Evolutionary conservation across 2,888 invertebrate species (phyloP), one percentile per base, ranked within the genome.

Genomic region (Chalcis sispes): DNA sequence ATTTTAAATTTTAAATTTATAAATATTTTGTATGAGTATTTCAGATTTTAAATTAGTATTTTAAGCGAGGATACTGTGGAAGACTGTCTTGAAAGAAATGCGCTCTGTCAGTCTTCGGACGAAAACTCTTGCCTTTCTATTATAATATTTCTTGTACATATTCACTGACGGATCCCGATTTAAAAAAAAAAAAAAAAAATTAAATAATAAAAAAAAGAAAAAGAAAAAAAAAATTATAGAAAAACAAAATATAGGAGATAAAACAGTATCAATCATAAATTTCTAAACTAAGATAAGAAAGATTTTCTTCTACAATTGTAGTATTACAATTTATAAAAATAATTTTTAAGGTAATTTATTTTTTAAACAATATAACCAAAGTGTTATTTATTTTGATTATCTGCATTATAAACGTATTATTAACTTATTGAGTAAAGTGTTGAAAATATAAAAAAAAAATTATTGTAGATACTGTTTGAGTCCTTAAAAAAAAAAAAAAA

Each of bases 101-200:
- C 50, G 69, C 48, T 67, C 54, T 64, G 69, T 69, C 50, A 40
- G 62, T 64, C 66, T 72, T 62, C 62, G 66, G 64, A 72, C 56
- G 61, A 65, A 65, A 72, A 67, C 56, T 72, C 42, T 76, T 72
- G 72, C 72, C 72, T 72, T 71, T 61, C 58, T 72, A 64, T 40
- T 61, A 62, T 67, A 62, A 59, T 61, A 71, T 42, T 75, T 66
- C 65, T 61, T 75, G 74, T 69, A 75, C 15, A 75, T 59, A 73
- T 54, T 65, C 64, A 59, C 50, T 10, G 50, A 62, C 18, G 29
- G 18, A 61, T 50, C n/a, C 61, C 32, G 36, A 64, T 42, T 2
- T 67, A 54, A 25, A 4, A 27, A 62, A 23, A 64, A 59, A 48
- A 36, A 25, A 25, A n/a, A n/a, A 58, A 46, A 27, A 25, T 32